A percentile compares a stretch with the other conserved stretches of the same genome.
These are phyloP conservation scores for Teleogryllus occipitalis DNA, from an alignment of 1,140 invertebrate genomes.

Conservation along the genomic window DNA sequence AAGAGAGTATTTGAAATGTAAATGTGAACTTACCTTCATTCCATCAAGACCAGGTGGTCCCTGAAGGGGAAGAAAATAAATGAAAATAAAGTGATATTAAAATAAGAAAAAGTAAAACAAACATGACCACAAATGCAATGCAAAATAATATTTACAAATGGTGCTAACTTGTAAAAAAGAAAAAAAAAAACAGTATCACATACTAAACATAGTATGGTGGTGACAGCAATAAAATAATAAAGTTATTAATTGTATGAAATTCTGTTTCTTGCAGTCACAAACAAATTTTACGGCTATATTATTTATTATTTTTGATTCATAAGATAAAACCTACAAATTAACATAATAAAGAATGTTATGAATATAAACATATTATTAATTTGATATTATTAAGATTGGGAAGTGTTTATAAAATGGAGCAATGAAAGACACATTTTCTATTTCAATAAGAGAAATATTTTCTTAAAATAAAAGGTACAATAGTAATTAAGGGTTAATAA, in stretches of 20 bases:
- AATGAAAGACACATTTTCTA: no score
- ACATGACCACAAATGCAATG: background rate
- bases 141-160: no score
- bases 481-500: no score
- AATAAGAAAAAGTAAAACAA: conserved; percentile 20
- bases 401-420: no score
- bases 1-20: conserved; percentile 3
- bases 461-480: no score
- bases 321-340: background rate
- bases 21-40: conserved; percentile 52
- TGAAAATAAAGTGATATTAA: conserved; percentile 30
- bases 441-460: no score
- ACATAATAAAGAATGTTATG: no score
- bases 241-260: background rate
- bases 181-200: conserved; percentile 20
- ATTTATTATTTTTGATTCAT: no score
- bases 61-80: conserved; percentile 44
- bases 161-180: no score
- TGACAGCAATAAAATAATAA: background rate
- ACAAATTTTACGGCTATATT: background rate
- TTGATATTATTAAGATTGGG: background rate
- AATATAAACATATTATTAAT: background rate
- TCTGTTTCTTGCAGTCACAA: background rate
- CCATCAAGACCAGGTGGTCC: conserved; percentile 62
- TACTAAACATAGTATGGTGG: background rate